Evolutionary conservation across 2,888 invertebrate species (phyloP), one percentile per base, ranked within the genome.

Genomic region (Tetragnatha montana): DNA sequence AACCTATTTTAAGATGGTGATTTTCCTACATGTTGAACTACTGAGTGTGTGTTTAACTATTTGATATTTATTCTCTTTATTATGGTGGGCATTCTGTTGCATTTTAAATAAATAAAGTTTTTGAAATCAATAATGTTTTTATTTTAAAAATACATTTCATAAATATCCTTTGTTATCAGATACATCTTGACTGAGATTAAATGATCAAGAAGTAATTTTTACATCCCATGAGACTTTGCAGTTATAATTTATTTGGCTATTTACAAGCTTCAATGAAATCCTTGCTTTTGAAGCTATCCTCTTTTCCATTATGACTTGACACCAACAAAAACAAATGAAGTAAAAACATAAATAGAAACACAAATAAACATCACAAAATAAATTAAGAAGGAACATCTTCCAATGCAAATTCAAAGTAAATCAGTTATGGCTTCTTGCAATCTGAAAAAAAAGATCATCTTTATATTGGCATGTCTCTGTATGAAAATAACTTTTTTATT

Each of bases 381-480:
- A 87, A 70, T 87, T 87, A 87, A 87, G 69, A 50, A 81, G 86
- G 81, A 87, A 81, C 81, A 87, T 87, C 70, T 75, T 87, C 80
- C 86, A 81, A 81, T 60, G 73, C 49, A 79, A 51, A 70, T 71
- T 70, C 35, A 85, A 85, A 78, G 85, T 79, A 80, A n/a, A 71
- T 76, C 49, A 76, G 47, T 87, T 87, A 87, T 87, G 87, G 87
- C 87, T 87, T 87, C 68, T 87, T 81, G 81, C 87, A 87, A 69
- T 87, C 87, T 87, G 81, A 76, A 87, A 87, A 49, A 17, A 69
- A 74, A 81, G 17, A 49, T 60, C 50, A 80, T 35, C 22, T 79
- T 35, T 51, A 12, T 69, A 22, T 73, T 21, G 0, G 73, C 19
- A 6, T 69, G 35, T 69, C 47, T 69, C 19, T 8, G n/a, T 17